Percentiles rank a stretch among this genome's conserved stretches.
These are phyloP conservation scores for Rhabdomys pumilio DNA, from an alignment of 2,797 vertebrate species.

Conservation along the genomic window DNA sequence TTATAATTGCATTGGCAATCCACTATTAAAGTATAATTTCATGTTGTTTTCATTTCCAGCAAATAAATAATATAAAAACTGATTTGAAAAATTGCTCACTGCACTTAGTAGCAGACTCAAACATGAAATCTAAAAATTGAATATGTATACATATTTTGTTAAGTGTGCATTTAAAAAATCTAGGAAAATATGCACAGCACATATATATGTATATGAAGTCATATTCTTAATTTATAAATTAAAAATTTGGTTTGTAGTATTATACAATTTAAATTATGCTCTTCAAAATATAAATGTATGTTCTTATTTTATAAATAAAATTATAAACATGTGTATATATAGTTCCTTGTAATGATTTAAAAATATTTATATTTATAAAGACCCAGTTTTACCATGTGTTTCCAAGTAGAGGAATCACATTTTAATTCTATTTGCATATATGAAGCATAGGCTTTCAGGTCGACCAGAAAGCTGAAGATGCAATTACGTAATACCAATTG, in stretches of 20 bases:
- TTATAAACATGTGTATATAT: slow-evolving; percentile 54
- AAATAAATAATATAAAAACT: slow-evolving; percentile 86
- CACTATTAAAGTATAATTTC: slow-evolving; percentile 87
- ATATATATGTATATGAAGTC: slow-evolving; percentile 63
- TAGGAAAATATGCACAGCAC: slow-evolving; percentile 56
- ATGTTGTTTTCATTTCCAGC: slow-evolving; percentile 86
- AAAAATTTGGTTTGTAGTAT: slow-evolving; percentile 55
- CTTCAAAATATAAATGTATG: slow-evolving; percentile 67
- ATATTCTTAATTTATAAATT: slow-evolving; percentile 66
- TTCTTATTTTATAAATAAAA: slow-evolving; percentile 61
- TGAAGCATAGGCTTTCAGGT: slow-evolving; percentile 33
- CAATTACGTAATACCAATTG: slow-evolving; percentile 42
- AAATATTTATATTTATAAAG: slow-evolving; percentile 73
- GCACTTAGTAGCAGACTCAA: slow-evolving; percentile 77
- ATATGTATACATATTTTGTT: slow-evolving; percentile 75
- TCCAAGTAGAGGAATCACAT: slow-evolving; percentile 41
- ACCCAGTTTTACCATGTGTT: slow-evolving; percentile 29
- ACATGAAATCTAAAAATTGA: slow-evolving; percentile 81
- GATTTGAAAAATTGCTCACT: slow-evolving; percentile 84
- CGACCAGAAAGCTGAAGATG: slow-evolving; percentile 15
- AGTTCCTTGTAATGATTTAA: slow-evolving; percentile 43
- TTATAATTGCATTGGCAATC: slow-evolving; percentile 87
- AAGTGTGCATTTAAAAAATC: slow-evolving; percentile 66
- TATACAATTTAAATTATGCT: slow-evolving; percentile 70
- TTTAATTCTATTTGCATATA: slow-evolving; percentile 52